Evolutionary conservation across 2,797 vertebrate genomes (phyloP), one percentile per base, ranked within the genome.

Genomic region (Amblyopsis hoosieri): DNA sequence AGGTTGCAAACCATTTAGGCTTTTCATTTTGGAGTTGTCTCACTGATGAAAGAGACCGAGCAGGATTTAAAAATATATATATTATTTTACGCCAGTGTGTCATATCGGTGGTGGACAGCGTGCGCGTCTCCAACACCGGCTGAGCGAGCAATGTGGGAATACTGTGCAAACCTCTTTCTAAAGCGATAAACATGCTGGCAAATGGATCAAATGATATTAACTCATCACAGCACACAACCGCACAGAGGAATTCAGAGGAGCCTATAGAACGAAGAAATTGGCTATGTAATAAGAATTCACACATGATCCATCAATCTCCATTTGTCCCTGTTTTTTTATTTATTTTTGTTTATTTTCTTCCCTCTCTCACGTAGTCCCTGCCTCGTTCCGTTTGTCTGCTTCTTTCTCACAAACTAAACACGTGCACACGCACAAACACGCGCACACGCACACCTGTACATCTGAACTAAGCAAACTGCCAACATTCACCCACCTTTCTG

Each of bases 271-370:
- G 58, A 51, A 75, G 55, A 64, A 69, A 82, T 64, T 1, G 57
- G 60, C 49, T 64, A 54, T 76, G 79, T 65, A 72, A 72, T 69
- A 60, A 60, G 57, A 70, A 67, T 72, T 67, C 64, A 57, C 69
- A 71, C 54, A 33, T 29, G 13, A 76, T 66, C 67, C 69, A 77
- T 81, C 81, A 69, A 63, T 83, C 73, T 78, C 71, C 64, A 76
- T 78, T 76, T 66, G 55, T 47, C 58, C 49, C 71, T 66, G 74
- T 78, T 77, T 77, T 54, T 49, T 60, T 66, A 53, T 81, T 78
- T 17, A 66, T 49, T 75, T 80, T 71, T 29, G 23, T 29, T 29
- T 29, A 29, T 29, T 29, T 29, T 14, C 62, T 56, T 57, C 60
- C 9, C 54, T 70, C 57, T 54, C 52, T 67, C 68, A 19, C 45